A percentile compares a stretch with the other conserved stretches of the same genome.
phyloP scores from a whole-genome alignment of 2,113 vertebrate species.

The Nothobranchius kuhntae region DNA sequence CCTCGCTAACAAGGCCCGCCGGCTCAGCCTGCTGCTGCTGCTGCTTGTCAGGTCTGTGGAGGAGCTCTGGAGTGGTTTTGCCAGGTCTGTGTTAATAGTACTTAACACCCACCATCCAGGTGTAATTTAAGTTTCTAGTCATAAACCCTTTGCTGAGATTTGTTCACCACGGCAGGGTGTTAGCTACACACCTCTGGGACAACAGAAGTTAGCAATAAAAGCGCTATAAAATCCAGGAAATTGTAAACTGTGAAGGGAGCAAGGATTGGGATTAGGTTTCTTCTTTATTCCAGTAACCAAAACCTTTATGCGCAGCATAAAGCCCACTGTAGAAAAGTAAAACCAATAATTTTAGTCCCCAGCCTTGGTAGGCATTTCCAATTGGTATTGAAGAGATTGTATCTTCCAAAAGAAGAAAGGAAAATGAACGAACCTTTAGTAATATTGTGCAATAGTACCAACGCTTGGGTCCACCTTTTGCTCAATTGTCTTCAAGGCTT shows the following conservation, averaged over 20 bases:
- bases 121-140: slow-evolving; percentile 51
- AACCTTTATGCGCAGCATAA: not conserved
- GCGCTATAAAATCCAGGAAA: slow-evolving; percentile 58
- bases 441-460: too few species aligned
- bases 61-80: slow-evolving; percentile 2
- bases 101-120: slow-evolving; percentile 33
- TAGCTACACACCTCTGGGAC: slow-evolving; percentile 62
- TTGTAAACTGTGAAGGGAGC: slow-evolving; percentile 41
- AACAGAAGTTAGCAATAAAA: slow-evolving; percentile 57
- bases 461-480: too few species aligned
- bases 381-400: too few species aligned
- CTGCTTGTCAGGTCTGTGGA: slow-evolving; percentile 20
- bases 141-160: slow-evolving; percentile 57
- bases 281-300: not conserved
- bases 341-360: not conserved
- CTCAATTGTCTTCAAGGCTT: too few species aligned
- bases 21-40: slow-evolving; percentile 26
- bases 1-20: slow-evolving; percentile 48
- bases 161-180: slow-evolving; percentile 57
- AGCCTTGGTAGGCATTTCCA: too few species aligned
- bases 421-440: too few species aligned
- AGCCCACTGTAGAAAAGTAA: not conserved
- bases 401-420: too few species aligned
- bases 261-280: not conserved
- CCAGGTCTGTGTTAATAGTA: slow-evolving; percentile 61